These are phyloP conservation scores for Acleris holmiana DNA, from an alignment of 2,888 invertebrate genomes.

Conservation along the genomic window DNA sequence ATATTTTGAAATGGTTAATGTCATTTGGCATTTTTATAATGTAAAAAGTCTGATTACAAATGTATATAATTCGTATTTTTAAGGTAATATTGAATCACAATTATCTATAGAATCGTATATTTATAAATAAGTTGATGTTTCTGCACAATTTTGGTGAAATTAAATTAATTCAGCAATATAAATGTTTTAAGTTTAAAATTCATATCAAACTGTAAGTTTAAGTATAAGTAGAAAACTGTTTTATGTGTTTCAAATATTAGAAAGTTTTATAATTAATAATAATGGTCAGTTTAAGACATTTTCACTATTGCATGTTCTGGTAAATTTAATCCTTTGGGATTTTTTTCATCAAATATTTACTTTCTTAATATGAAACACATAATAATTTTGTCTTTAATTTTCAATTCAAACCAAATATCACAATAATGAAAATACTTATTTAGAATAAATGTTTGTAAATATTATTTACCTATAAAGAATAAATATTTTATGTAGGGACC, in stretches of 20 bases:
- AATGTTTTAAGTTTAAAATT: slow-evolving; percentile 1
- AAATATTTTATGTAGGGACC: slow-evolving; percentile 50
- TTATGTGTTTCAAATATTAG: slow-evolving; percentile 25
- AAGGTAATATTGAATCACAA: slow-evolving; percentile 35
- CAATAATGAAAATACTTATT: slow-evolving; percentile 62
- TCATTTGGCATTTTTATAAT: slow-evolving; percentile 47
- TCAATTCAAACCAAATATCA: slow-evolving; percentile 78
- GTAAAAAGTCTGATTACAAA: slow-evolving; percentile 78
- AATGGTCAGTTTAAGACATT: no score
- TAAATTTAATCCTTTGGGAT: no score
- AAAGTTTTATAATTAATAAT: neutral
- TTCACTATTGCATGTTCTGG: no score
- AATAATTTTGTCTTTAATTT: slow-evolving; percentile 48
- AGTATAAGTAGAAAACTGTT: slow-evolving; percentile 16
- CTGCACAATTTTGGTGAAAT: slow-evolving; percentile 15
- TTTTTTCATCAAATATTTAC: neutral
- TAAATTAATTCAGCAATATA: slow-evolving; percentile 4
- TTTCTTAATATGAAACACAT: slow-evolving; percentile 49
- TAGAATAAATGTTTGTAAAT: slow-evolving; percentile 60
- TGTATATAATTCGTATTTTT: slow-evolving; percentile 43
- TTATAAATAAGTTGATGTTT: slow-evolving; percentile 1
- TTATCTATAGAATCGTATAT: slow-evolving; percentile 19
- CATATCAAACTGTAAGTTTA: slow-evolving; percentile 14
- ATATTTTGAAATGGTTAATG: slow-evolving; percentile 29
- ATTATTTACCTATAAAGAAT: slow-evolving; percentile 45